phyloP scores from a whole-genome alignment of 2,888 invertebrate species.

The Syrista parreyssii region DNA sequence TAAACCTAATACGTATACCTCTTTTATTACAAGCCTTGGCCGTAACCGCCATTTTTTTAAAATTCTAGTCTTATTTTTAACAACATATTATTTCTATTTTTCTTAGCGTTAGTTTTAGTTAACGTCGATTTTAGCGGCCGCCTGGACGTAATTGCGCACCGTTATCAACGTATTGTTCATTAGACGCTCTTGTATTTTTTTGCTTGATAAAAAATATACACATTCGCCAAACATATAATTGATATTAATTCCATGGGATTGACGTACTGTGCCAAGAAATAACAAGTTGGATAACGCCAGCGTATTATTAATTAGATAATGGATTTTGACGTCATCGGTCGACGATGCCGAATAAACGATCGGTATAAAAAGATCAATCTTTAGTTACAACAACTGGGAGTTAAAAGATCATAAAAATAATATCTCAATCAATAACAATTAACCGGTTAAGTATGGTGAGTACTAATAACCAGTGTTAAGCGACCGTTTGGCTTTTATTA shows the following conservation, averaged over 20 bases:
- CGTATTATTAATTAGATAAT: too few species aligned
- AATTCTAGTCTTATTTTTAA: slow-evolving; percentile 18
- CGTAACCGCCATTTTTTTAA: slow-evolving; percentile 3
- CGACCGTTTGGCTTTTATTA: neutral
- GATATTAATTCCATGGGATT: neutral
- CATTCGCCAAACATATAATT: neutral
- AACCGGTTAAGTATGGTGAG: neutral
- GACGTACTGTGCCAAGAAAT: neutral
- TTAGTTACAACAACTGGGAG: slow-evolving; percentile 2
- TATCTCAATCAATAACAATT: slow-evolving; percentile 8
- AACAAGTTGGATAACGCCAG: neutral
- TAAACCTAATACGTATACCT: neutral
- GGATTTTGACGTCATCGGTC: neutral
- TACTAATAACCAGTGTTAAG: neutral
- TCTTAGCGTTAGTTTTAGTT: neutral
- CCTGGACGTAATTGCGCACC: neutral
- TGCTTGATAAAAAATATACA: neutral
- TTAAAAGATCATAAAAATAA: slow-evolving; percentile 12
- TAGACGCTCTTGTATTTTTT: neutral
- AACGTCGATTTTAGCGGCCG: neutral
- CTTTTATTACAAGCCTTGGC: neutral
- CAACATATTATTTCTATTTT: neutral
- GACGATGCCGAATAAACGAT: neutral
- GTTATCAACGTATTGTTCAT: neutral
- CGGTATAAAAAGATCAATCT: neutral